These are phyloP conservation scores for Drosophila colorata DNA, from an alignment of 2,888 invertebrate genomes.

Conservation along the genomic window DNA sequence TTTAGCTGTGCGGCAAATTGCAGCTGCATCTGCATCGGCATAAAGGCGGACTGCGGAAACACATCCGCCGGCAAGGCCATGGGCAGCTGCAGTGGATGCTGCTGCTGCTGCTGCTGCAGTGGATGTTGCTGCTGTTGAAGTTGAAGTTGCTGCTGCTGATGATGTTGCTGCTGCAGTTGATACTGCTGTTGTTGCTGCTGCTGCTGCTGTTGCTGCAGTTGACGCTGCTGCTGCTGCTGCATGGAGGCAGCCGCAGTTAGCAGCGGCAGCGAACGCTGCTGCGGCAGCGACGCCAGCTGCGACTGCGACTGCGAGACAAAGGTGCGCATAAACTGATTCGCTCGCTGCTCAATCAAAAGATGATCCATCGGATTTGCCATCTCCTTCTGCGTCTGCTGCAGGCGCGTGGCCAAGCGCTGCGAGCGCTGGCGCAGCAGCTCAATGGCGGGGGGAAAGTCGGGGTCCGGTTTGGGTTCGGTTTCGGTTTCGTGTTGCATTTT, in stretches of 20 bases:
- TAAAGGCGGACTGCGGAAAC: slow-evolving; percentile 3
- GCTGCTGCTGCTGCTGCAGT: background rate
- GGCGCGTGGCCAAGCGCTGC: slow-evolving; percentile 47
- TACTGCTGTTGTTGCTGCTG: slow-evolving; percentile 3
- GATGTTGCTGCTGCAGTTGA: background rate
- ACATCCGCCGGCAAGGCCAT: slow-evolving; percentile 15
- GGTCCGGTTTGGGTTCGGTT: slow-evolving; percentile 2
- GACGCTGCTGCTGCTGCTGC: background rate
- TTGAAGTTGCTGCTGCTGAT: background rate
- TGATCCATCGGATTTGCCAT: slow-evolving; percentile 5
- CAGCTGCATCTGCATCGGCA: slow-evolving; percentile 18
- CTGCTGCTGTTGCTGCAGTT: background rate
- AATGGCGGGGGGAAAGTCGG: slow-evolving; percentile 35
- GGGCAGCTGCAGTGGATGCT: slow-evolving; percentile 4
- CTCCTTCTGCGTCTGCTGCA: slow-evolving; percentile 54
- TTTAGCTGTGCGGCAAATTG: background rate
- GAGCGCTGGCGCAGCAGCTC: slow-evolving; percentile 56
- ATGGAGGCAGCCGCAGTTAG: background rate
- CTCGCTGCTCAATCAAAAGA: slow-evolving; percentile 20
- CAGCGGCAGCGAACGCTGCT: slow-evolving; percentile 3
- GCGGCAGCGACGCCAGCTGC: slow-evolving; percentile 1
- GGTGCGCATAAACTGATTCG: slow-evolving; percentile 44
- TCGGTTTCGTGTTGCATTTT: slow-evolving; percentile 9
- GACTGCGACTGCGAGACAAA: slow-evolving; percentile 25
- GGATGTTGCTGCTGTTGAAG: background rate